Evolutionary conservation across 2,888 invertebrate species (phyloP).

Genomic region (Corythucha ciliata): DNA sequence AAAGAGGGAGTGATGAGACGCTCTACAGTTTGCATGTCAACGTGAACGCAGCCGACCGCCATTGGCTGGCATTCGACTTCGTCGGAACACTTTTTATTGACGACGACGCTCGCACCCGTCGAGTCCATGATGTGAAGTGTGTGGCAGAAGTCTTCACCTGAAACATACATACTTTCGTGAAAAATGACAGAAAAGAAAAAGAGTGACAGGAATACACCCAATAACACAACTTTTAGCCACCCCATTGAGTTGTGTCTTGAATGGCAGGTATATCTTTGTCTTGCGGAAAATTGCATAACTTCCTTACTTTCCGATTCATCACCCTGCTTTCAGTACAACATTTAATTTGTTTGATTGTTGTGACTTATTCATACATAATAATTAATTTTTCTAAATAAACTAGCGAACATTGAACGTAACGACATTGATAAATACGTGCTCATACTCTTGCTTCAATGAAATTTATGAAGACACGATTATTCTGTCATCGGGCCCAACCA

Average conservation of each 20-base stretch:
- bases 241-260: background rate
- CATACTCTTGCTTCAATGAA: too few relatives aligned
- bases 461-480: too few relatives aligned
- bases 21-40: conserved; percentile 52
- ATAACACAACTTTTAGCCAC: background rate
- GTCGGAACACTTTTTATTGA: conserved; percentile 55
- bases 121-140: conserved; percentile 55
- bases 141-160: conserved; percentile 53
- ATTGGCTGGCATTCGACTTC: conserved; percentile 51
- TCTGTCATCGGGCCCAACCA: too few relatives aligned
- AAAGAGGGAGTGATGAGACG: background rate
- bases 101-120: conserved; percentile 52
- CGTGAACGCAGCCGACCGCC: conserved; percentile 52
- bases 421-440: too few relatives aligned
- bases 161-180: conserved; percentile 12
- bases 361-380: too few relatives aligned
- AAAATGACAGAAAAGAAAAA: background rate
- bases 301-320: too few relatives aligned
- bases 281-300: background rate
- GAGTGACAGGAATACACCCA: background rate
- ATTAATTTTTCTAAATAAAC: too few relatives aligned
- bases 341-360: too few relatives aligned
- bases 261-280: background rate
- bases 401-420: too few relatives aligned
- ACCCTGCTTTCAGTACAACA: too few relatives aligned